Evolutionary conservation across 2,888 invertebrate species (phyloP).

Genomic region (Ptilodon capucinus): DNA sequence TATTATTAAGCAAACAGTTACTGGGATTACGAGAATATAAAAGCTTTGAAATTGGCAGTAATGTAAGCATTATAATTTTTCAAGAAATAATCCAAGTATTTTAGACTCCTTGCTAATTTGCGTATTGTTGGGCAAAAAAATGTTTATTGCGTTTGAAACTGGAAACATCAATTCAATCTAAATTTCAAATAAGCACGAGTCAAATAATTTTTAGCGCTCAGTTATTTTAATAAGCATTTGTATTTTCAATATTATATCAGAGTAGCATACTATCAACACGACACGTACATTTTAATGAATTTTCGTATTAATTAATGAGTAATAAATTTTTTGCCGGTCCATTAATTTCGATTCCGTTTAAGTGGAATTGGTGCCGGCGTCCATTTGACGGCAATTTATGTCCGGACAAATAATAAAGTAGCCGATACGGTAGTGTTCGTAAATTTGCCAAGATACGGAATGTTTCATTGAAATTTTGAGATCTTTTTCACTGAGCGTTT

Average conservation of each 20-base stretch:
- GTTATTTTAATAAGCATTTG: constrained; percentile 19
- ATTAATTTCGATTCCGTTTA: constrained; percentile 38
- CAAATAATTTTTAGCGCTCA: constrained; percentile 28
- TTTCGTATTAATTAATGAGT: constrained; percentile 34
- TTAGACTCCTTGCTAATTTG: constrained; percentile 27
- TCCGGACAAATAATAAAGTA: constrained; percentile 32
- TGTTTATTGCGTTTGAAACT: constrained; percentile 36
- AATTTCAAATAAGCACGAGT: constrained; percentile 48
- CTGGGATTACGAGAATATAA: background rate
- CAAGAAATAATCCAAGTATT: background rate
- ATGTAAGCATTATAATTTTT: background rate
- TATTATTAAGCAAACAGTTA: background rate
- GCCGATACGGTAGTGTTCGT: constrained; percentile 21
- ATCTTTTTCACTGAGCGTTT: constrained; percentile 9
- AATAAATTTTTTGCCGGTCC: constrained; percentile 35
- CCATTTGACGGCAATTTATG: constrained; percentile 43
- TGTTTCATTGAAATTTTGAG: constrained; percentile 20
- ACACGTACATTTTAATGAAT: constrained; percentile 20
- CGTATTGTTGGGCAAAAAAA: constrained; percentile 38
- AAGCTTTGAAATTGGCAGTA: background rate
- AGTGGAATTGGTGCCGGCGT: constrained; percentile 30
- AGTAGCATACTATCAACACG: constrained; percentile 1
- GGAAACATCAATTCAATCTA: constrained; percentile 49
- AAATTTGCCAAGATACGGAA: constrained; percentile 27
- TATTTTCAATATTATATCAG: background rate